Base-by-base conservation (phyloP, 2,797 vertebrate species). In the Rhinichthys osculus region DNA sequence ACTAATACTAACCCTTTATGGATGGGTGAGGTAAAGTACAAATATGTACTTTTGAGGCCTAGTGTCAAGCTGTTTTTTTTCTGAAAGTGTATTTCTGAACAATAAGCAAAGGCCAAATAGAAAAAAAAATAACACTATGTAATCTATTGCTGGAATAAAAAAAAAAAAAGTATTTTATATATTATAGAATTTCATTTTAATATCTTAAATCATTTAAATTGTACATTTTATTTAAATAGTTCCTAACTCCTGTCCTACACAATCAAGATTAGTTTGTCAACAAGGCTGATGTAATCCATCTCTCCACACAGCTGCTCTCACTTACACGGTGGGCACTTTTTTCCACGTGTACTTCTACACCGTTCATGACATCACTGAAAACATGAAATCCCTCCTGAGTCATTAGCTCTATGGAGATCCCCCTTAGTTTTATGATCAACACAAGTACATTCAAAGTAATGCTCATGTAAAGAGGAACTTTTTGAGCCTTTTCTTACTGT, bases 231-330 rank as follows among this genome's bases (percentile, higher is more conserved):
- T 44, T 79, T 1, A 44, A 44, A 54, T 67, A 1, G 4, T 83
- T 76, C 76, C 33, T 17, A 23, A 67, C 13, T 77, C n/a, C 42
- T 52, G 30, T 76, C 59, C 71, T 50, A 9, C 42, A 27, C 42
- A 64, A 47, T 62, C 1, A 13, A 35, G 21, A 8, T 67, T 42
- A 67, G 23, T 74, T 64, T 74, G 21, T 64, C 40, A 62, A 19
- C 19, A 19, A 38, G 64, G 23, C 87, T 89, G 88, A 90, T 88
- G 89, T 90, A 77, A 89, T 91, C 67, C 85, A 19, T 85, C 87
- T 83, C 72, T 74, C 42, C n/a, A 76, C 66, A 67, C 84, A 86
- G 79, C 74, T 87, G 86, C 69, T 76, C 54, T 91, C 64, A 69
- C 57, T 88, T 72, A 77, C 27, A 85, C 42, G 71, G 86, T 72